phyloP scores from a whole-genome alignment of 2,888 invertebrate genomes.

The Sycophila texana region DNA sequence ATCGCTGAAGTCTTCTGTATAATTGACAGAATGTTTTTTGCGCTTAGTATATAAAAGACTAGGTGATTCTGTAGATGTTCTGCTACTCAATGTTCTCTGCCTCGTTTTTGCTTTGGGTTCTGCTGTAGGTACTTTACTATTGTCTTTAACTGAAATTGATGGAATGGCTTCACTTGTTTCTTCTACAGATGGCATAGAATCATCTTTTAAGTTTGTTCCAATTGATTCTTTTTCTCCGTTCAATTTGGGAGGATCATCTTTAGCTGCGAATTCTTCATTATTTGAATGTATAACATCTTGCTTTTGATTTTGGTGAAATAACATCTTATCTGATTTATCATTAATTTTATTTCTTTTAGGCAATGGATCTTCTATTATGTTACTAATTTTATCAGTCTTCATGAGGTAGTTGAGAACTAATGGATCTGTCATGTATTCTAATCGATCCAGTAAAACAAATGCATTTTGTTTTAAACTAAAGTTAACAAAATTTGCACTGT shows the following conservation, averaged over 20 bases:
- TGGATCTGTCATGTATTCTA: conserved; percentile 47
- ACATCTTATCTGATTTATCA: background rate
- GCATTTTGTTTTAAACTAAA: background rate
- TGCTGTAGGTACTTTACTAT: background rate
- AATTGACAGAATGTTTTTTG: conserved; percentile 44
- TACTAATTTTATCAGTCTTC: conserved; percentile 30
- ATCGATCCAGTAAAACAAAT: conserved; percentile 40
- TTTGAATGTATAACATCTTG: background rate
- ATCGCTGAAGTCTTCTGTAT: conserved; percentile 38
- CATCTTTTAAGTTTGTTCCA: background rate
- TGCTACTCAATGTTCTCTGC: conserved; percentile 30
- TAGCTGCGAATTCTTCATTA: background rate
- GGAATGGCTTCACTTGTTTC: background rate
- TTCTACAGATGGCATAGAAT: too few species aligned
- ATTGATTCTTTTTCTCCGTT: background rate
- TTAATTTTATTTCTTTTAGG: background rate
- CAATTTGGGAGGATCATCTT: background rate
- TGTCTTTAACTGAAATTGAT: background rate
- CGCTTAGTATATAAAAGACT: conserved; percentile 6
- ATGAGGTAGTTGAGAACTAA: conserved; percentile 41
- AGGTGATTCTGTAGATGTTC: conserved; percentile 33
- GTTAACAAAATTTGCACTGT: background rate
- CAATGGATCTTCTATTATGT: background rate
- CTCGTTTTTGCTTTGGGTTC: conserved; percentile 2
- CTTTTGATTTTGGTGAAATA: background rate